Conservation (phyloP, 1,140 invertebrate genomes). For the Hirudo medicinalis region DNA sequence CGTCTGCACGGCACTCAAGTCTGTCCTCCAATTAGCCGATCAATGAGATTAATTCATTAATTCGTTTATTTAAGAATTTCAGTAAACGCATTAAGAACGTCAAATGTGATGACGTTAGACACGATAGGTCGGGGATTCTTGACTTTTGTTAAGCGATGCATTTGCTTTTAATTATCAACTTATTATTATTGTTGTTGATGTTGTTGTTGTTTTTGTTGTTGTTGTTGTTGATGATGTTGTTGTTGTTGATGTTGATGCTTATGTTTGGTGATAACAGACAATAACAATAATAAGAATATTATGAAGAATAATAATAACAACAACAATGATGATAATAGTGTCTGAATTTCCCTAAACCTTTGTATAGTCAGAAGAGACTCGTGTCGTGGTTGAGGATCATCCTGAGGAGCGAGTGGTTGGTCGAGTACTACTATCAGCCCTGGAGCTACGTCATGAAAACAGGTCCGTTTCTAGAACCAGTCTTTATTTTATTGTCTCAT, state of each 20-base stretch:
- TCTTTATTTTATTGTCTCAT: too few relatives aligned
- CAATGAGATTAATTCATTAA: too few relatives aligned
- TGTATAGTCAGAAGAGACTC: conserved; percentile 66
- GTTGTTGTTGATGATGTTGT: background rate
- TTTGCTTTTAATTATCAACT: background rate
- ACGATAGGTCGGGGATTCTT: too few relatives aligned
- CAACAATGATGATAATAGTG: background rate
- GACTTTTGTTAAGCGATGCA: too few relatives aligned
- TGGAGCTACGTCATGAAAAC: conserved; percentile 92
- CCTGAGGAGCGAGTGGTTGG: conserved; percentile 69
- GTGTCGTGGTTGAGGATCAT: conserved; percentile 84
- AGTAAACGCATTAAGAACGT: too few relatives aligned
- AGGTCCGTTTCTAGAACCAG: conserved; percentile 45
- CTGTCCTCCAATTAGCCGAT: conserved; percentile 38
- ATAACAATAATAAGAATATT: background rate
- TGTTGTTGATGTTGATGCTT: background rate
- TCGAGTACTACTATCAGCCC: conserved; percentile 77
- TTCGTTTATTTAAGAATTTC: too few relatives aligned
- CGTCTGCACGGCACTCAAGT: conserved; percentile 88
- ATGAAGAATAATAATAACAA: background rate
- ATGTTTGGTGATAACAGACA: background rate
- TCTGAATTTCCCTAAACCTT: background rate
- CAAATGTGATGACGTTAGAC: too few relatives aligned
- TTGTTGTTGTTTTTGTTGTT: background rate
- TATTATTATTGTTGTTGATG: background rate